Evolutionary conservation across 1,140 invertebrate species (phyloP).

Genomic region (Brachionus asplanchnoidis): DNA sequence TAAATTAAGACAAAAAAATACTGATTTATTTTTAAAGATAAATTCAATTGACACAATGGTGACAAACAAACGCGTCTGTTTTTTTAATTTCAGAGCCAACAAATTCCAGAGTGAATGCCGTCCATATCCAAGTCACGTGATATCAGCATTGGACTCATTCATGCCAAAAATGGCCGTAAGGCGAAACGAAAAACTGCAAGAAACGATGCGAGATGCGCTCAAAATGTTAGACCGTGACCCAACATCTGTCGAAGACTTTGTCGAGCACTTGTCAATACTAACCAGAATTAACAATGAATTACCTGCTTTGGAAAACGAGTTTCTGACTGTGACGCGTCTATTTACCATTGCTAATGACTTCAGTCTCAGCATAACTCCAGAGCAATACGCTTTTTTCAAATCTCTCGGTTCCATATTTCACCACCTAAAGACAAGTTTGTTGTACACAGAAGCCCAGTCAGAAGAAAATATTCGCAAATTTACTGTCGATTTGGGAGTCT

Average conservation of each 20-base stretch:
- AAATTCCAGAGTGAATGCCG: slow-evolving; percentile 49
- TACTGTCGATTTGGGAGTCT: slow-evolving; percentile 50
- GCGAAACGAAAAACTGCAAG: slow-evolving; percentile 53
- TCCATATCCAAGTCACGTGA: slow-evolving; percentile 49
- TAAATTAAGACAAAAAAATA: no score
- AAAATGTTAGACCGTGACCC: slow-evolving; percentile 52
- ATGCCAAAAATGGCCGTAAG: slow-evolving; percentile 52
- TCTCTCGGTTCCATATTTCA: slow-evolving; percentile 55
- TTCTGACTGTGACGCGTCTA: slow-evolving; percentile 49
- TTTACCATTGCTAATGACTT: slow-evolving; percentile 55
- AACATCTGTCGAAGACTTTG: slow-evolving; percentile 55
- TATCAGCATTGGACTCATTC: slow-evolving; percentile 47
- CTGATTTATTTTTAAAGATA: not conserved
- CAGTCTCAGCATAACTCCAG: slow-evolving; percentile 49
- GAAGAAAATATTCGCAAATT: slow-evolving; percentile 57
- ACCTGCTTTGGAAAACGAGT: slow-evolving; percentile 54
- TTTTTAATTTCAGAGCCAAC: slow-evolving; percentile 48
- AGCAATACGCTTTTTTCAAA: slow-evolving; percentile 54
- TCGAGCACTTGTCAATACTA: slow-evolving; percentile 55
- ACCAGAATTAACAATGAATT: slow-evolving; percentile 52
- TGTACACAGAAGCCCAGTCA: slow-evolving; percentile 57
- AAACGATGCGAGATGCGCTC: slow-evolving; percentile 54
- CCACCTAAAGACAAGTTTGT: slow-evolving; percentile 53
- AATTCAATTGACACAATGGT: slow-evolving; percentile 11
- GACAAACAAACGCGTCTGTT: slow-evolving; percentile 45